phyloP scores from a whole-genome alignment of 2,797 vertebrate species.

The Dromococcyx pavoninus region DNA sequence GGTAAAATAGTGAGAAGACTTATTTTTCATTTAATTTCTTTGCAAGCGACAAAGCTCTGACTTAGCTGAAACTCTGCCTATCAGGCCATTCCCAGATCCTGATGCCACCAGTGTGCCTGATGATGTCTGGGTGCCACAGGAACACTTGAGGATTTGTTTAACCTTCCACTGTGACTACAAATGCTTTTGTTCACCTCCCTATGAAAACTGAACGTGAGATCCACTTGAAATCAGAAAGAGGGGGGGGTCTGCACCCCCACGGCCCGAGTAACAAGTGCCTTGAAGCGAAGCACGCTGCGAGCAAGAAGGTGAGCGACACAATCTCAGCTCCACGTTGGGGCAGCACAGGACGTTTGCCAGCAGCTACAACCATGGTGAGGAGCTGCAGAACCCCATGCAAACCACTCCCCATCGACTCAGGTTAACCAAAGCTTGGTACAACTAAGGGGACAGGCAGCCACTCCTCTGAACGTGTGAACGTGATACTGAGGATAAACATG shows the following conservation, averaged over 20 bases:
- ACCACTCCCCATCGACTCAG: neutral
- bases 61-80: neutral
- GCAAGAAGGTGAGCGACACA: neutral
- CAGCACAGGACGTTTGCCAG: neutral
- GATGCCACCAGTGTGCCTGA: neutral
- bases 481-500: neutral
- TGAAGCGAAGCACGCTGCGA: neutral
- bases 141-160: neutral
- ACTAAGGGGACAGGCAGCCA: neutral
- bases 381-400: constrained; percentile 21
- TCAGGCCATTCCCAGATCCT: neutral
- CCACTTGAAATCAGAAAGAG: neutral
- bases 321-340: neutral
- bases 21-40: neutral
- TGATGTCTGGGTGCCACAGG: fast-evolving
- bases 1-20: neutral
- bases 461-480: neutral
- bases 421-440: neutral
- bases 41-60: neutral
- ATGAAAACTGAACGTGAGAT: neutral
- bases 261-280: constrained; percentile 43
- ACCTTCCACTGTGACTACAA: neutral
- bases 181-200: neutral
- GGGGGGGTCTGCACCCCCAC: neutral
- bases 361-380: neutral